Evolutionary conservation across 2,888 invertebrate genomes (phyloP), one percentile per base, ranked within the genome.

Genomic region (Nasonia oneida): DNA sequence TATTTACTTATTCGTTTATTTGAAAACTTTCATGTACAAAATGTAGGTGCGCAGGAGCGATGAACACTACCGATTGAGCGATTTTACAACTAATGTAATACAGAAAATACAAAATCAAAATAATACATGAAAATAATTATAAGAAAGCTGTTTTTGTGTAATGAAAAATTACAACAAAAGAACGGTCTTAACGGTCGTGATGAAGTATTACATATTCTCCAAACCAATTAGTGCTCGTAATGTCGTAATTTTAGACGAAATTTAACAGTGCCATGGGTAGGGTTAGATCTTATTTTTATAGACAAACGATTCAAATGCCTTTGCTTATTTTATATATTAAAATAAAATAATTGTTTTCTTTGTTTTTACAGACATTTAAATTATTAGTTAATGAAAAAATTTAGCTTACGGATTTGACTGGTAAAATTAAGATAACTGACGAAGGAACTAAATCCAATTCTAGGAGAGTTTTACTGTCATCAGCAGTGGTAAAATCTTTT

Each of bases 371-470:
- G 18, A 71, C n/a, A 50, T 47, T 14, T 53, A n/a, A 67, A 29
- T 37, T 78, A 70, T 14, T 80, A 57, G 15, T 75, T 47, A 78
- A 61, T 64, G 73, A 8, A 47, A 47, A 42, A 64, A 80, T n/a
- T 42, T 18, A 81, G 88, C 88, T 90, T 89, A 92, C 91, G 84
- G 93, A 92, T 47, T 94, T 94, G 85, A 94, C 92, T 0, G 96
- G 96, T 88, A 97, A 92, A 89, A 98, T 96, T 75, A 98, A 94
- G 81, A 98, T 93, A 0, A 96, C 97, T 10, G 97, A 96, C 6
- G 96, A 96, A 0, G 98, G 98, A 29, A 96, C 95, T 83, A 98
- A 94, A 86, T 96, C 94, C 80, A 97, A 93, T n/a, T 95, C 95
- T 0, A 94, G 91, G 33, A 98, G 94, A 0, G 95, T 95, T 78